Evolutionary conservation across 2,113 vertebrate species (phyloP), one percentile per base, ranked within the genome.

Genomic region (Meriones unguiculatus): DNA sequence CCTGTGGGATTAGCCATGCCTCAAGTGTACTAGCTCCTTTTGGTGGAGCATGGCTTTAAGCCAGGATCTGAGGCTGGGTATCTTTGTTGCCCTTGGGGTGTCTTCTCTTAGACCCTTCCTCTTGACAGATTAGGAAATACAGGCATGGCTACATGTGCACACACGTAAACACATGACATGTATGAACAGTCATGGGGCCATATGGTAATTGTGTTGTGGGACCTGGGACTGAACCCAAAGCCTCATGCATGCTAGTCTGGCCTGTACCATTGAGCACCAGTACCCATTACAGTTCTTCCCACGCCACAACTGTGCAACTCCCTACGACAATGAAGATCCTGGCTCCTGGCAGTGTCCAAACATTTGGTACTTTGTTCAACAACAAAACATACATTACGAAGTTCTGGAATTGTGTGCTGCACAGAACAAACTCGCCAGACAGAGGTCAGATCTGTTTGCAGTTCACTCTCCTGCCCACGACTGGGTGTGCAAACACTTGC

Each of bases 301-400:
- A 0, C 13, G 14, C 5, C 13, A 10, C 9, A 0, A 28, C 50
- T 69, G 7, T 18, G 15, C 59, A 46, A 6, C 50, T 32, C 5
- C 24, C 57, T 22, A 38, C 81, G 11, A 3, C 20, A 0, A 24
- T 18, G 24, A 54, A 22, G 59, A 20, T 24, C 25, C 6, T 22
- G 25, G 22, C 12, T 70, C 25, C 28, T 54, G 0, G 10, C 18
- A 18, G 0, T 2, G 2, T 69, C 67, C 7, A 0, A 3, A 1
- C 2, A 2, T 20, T 22, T 32, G 46, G 5, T 35, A 5, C 9
- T 82, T 64, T 38, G 84, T 65, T 70, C 22, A 22, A 17, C 13
- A 62, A 65, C 8, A 28, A 46, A 65, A 22, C 5, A 24, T 35
- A 72, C 12, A 17, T 18, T 24, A n/a, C 5, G 10, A 1, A 5